Conservation (phyloP, 2,113 vertebrate species). For the Pluvialis apricaria region DNA sequence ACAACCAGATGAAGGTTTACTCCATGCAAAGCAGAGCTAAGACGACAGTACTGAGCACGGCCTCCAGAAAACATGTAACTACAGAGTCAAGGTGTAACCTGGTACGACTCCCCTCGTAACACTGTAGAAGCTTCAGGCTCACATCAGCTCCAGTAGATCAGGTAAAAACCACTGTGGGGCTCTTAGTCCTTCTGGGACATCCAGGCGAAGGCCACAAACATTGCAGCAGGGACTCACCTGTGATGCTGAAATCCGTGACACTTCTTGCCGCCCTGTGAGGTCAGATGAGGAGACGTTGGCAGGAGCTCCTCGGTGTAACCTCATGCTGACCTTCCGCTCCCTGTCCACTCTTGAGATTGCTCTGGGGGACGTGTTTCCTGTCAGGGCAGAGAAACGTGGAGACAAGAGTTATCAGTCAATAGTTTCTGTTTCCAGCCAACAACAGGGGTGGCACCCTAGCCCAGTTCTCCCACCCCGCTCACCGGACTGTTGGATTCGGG, state of each 20-base stretch:
- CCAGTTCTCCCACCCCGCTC: constrained; percentile 12
- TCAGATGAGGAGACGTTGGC: constrained; percentile 95
- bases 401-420: not conserved
- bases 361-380: constrained; percentile 94
- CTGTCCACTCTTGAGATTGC: constrained; percentile 95
- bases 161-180: not conserved
- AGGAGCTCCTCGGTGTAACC: constrained; percentile 91
- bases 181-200: not conserved
- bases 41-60: not conserved
- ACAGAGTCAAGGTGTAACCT: not conserved
- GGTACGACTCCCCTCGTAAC: not conserved
- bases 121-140: not conserved
- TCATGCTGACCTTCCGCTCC: constrained; percentile 97
- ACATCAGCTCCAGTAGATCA: not conserved
- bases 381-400: rapidly evolving
- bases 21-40: not conserved
- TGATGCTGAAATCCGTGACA: constrained; percentile 91
- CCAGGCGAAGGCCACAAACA: not conserved
- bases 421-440: not conserved
- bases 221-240: constrained; percentile 73
- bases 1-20: not conserved
- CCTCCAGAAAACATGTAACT: not conserved
- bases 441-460: not conserved
- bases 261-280: constrained; percentile 89
- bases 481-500: constrained; percentile 94